Evolutionary conservation across 2,113 vertebrate genomes (phyloP).

Genomic region (Neoarius graeffei): DNA sequence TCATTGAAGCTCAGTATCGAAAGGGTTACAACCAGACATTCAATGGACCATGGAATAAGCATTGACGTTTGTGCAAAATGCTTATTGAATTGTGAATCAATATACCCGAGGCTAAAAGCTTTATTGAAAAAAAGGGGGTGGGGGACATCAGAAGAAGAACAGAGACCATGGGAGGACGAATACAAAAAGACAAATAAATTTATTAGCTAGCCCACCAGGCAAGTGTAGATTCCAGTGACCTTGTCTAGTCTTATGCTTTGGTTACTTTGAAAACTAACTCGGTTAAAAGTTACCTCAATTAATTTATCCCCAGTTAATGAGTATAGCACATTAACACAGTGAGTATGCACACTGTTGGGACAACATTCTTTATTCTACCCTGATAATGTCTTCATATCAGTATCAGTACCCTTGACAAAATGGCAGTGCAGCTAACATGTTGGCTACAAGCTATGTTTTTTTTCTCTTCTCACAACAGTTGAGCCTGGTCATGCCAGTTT

Average conservation of each 20-base stretch:
- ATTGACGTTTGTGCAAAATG: constrained; percentile 26
- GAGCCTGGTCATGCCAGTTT: too few relatives aligned
- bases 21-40: constrained; percentile 10
- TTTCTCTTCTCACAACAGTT: neutral
- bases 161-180: neutral
- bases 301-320: too few relatives aligned
- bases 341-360: neutral
- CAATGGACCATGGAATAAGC: constrained; percentile 14
- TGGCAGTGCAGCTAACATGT: neutral
- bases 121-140: neutral
- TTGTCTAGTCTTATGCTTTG: neutral
- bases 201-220: neutral
- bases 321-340: neutral
- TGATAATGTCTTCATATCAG: neutral
- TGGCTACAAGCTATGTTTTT: neutral
- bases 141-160: neutral
- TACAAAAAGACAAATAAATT: neutral
- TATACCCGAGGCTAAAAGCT: neutral
- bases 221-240: neutral
- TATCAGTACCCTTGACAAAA: neutral
- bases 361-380: neutral
- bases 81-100: constrained; percentile 26
- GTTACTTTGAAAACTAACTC: neutral
- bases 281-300: neutral
- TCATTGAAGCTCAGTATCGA: neutral